phyloP scores from a whole-genome alignment of 1,140 invertebrate species.

The Drosophila mojavensis region DNA sequence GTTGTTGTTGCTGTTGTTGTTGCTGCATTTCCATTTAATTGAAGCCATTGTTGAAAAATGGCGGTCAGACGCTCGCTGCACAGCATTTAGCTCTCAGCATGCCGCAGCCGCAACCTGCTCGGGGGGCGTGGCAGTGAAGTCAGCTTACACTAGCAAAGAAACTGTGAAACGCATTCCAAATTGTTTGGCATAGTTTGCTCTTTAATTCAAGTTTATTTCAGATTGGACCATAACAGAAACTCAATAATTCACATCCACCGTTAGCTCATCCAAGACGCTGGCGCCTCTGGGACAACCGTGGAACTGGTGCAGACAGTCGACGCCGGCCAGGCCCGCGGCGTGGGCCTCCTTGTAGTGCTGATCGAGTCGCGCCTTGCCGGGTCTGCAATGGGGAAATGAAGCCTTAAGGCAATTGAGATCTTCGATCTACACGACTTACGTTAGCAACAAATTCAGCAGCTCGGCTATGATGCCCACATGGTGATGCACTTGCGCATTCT shows the following conservation, averaged over 20 bases:
- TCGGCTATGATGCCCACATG: constrained; percentile 74
- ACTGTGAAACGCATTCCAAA: constrained; percentile 18
- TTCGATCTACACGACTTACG: constrained; percentile 52
- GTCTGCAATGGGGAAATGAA: constrained; percentile 47
- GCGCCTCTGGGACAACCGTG: constrained; percentile 55
- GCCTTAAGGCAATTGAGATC: constrained; percentile 6
- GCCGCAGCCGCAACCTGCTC: constrained; percentile 45
- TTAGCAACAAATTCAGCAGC: constrained; percentile 67
- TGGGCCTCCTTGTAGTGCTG: constrained; percentile 53
- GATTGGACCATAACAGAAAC: not conserved
- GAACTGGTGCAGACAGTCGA: constrained; percentile 58
- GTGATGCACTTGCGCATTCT: constrained; percentile 78
- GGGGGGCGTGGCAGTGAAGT: constrained; percentile 22
- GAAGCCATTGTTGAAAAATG: constrained; percentile 81
- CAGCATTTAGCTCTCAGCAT: constrained; percentile 16
- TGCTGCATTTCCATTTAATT: constrained; percentile 80
- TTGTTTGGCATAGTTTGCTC: not conserved
- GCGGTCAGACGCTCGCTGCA: constrained; percentile 61
- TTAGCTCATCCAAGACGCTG: constrained; percentile 59
- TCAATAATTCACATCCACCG: constrained; percentile 48
- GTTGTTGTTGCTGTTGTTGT: constrained; percentile 29
- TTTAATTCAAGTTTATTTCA: not conserved
- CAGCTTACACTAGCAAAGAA: constrained; percentile 51
- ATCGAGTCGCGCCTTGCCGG: constrained; percentile 59
- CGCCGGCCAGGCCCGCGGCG: constrained; percentile 60